Evolutionary conservation across 1,140 invertebrate genomes (phyloP), one percentile per base, ranked within the genome.

Genomic region (Araneus ventricosus): DNA sequence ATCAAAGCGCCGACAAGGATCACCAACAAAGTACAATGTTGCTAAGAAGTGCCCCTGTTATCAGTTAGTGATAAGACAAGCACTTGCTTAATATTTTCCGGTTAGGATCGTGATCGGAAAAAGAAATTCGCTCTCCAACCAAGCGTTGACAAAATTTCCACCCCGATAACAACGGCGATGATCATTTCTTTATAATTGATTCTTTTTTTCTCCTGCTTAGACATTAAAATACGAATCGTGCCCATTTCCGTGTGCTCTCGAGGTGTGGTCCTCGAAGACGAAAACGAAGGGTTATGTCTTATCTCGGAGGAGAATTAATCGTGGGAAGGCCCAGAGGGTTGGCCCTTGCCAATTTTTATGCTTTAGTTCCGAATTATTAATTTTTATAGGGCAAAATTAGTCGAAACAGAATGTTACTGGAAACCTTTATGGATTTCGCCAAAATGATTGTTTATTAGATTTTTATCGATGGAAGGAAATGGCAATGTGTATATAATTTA

Each of bases 1-100:
- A 92, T 92, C 90, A 92, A 92, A 92, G 90, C 82, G 37, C 80
- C 90, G 90, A 92, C 90, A 92, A 92, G 90, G 90, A 92, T 92
- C 90, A 92, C 82, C 82, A 92, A 41, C 80, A 86, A 63, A 92
- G 90, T 92, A 92, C 90, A 92, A 92, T 92, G 90, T 92, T 92
- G 61, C 80, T 57, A 52, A 82, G 89, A 91, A 61, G 79, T 63
- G 52, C 75, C 30, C 63, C 89, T 86, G 17, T 92, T 92, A 92
- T 92, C 90, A 86, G 82, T 86, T 67, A 70, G 70, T 75, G 90
- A 92, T 92, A 92, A 92, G 82, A 45, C 59, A 70, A 59, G 30
- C 24, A 37, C 84, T 92, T 85, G 45, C 82, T 92, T 85, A 88
- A 67, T 37, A 84, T 92, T 91, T 92, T 92, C 90, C 90, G 90